Base-by-base conservation (phyloP, 2,888 invertebrate species). In the Cosmia pyralina region DNA sequence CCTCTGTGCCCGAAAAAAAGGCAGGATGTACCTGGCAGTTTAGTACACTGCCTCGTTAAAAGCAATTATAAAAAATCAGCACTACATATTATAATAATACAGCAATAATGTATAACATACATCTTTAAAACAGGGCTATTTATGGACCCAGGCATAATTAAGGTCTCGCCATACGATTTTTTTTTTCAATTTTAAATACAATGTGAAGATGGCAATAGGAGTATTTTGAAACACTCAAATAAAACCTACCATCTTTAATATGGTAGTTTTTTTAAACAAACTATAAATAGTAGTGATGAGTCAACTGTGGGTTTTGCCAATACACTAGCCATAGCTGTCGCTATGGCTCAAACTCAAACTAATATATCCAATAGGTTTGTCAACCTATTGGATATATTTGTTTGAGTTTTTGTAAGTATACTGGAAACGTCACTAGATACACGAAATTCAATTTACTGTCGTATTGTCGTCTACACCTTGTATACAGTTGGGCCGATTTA, bases 21-120 rank as follows among this genome's bases (percentile, higher is more conserved):
- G 15, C 38, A 28, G n/a, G 8, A 17, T 19, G 2, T 7, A 52
- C 13, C 13, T n/a, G 15, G n/a, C n/a, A n/a, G n/a, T n/a, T 19
- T 10, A 19, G 2, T 15, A 3, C 2, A 22, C 0, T 17, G 55
- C 69, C 60, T 73, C 66, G 57, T 69, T 62, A 6, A 44, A 66
- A 83, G 63, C 28, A 68, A 75, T 60, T 69, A 73, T 68, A 57
- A 79, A 41, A 60, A 66, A 69, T 55, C 57, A 57, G 73, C 64
- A 44, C 50, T n/a, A 58, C 63, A 64, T 65, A 53, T 63, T 65
- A 53, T 63, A 65, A 66, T 79, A 79, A 72, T 76, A 83, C 79
- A 78, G 60, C 58, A 66, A 78, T 81, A 81, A 81, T 60, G 13
- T 73, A 55, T 58, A 57, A 53, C 44, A 48, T 62, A 82, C 4